phyloP scores from a whole-genome alignment of 2,113 vertebrate genomes.

The Barbus barbus region DNA sequence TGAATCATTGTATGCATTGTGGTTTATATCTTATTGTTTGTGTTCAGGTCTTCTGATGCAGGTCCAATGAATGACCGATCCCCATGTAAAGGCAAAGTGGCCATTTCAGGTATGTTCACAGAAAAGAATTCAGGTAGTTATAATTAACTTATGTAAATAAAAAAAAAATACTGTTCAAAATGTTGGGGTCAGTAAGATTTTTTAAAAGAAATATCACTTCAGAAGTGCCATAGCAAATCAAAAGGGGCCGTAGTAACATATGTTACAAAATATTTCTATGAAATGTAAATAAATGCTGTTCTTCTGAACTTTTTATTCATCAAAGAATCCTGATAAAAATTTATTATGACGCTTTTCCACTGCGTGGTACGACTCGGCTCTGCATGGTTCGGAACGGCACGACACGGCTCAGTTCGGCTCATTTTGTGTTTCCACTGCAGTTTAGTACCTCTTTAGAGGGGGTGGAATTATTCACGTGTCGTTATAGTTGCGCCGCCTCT shows the following conservation, averaged over 20 bases:
- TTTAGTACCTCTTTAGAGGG: too few relatives aligned
- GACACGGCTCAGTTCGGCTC: too few relatives aligned
- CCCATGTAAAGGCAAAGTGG: constrained; percentile 86
- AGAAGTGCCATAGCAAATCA: background rate
- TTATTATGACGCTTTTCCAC: too few relatives aligned
- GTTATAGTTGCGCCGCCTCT: too few relatives aligned
- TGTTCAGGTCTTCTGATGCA: constrained; percentile 82
- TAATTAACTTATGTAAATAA: background rate
- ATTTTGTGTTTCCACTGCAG: too few relatives aligned
- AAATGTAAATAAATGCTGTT: background rate
- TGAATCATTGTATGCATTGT: background rate
- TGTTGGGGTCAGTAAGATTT: background rate
- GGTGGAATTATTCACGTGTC: too few relatives aligned
- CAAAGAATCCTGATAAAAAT: background rate
- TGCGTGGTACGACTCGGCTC: too few relatives aligned
- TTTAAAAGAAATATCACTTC: background rate
- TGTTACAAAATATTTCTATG: background rate
- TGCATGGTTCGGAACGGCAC: too few relatives aligned
- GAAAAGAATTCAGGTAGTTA: background rate
- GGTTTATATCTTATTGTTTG: background rate
- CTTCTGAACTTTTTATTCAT: background rate
- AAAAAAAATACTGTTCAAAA: background rate
- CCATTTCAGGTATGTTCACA: constrained; percentile 81
- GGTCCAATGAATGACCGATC: constrained; percentile 77
- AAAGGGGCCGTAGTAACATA: too few relatives aligned